These are phyloP conservation scores for Miichthys miiuy DNA, from an alignment of 2,797 vertebrate genomes.

Conservation along the genomic window DNA sequence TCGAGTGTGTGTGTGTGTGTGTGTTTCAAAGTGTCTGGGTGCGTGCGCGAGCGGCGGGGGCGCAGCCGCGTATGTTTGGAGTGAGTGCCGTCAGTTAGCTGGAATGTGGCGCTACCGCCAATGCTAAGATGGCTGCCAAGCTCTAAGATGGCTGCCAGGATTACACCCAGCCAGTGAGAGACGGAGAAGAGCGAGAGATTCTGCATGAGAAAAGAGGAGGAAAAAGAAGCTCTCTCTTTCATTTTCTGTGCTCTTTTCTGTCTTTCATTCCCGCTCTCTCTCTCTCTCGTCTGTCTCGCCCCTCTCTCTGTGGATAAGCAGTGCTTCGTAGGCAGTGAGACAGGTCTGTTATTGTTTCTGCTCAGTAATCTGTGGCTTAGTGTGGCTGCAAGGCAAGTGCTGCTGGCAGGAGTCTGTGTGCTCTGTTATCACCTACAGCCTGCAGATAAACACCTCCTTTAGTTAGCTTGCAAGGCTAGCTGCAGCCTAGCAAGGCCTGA, in stretches of 20 bases:
- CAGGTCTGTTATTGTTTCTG: slow-evolving; percentile 87
- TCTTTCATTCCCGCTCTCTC: slow-evolving; percentile 63
- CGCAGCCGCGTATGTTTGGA: slow-evolving; percentile 81
- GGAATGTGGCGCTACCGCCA: slow-evolving; percentile 89
- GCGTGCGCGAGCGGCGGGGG: slow-evolving; percentile 58
- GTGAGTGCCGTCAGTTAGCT: slow-evolving; percentile 86
- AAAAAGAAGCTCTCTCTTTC: slow-evolving; percentile 71
- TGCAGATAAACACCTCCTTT: slow-evolving; percentile 83
- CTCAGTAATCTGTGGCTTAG: slow-evolving; percentile 85
- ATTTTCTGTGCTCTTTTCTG: slow-evolving; percentile 66
- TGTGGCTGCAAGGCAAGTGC: slow-evolving; percentile 83
- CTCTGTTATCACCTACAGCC: slow-evolving; percentile 84
- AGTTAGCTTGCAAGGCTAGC: slow-evolving; percentile 65
- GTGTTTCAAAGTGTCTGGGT: slow-evolving; percentile 74
- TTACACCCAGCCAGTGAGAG: slow-evolving; percentile 81
- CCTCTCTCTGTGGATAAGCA: slow-evolving; percentile 77
- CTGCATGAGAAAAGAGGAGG: slow-evolving; percentile 62
- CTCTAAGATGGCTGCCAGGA: slow-evolving; percentile 95
- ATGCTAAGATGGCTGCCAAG: slow-evolving; percentile 98
- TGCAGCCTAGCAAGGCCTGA: slow-evolving; percentile 44
- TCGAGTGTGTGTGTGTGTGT: slow-evolving; percentile 61
- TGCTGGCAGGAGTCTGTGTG: slow-evolving; percentile 81
- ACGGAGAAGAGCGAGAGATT: slow-evolving; percentile 75
- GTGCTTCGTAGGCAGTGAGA: slow-evolving; percentile 82
- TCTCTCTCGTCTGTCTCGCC: slow-evolving; percentile 67